Evolutionary conservation across 2,888 invertebrate genomes (phyloP), one percentile per base, ranked within the genome.

Genomic region (Cataglyphis livida): DNA sequence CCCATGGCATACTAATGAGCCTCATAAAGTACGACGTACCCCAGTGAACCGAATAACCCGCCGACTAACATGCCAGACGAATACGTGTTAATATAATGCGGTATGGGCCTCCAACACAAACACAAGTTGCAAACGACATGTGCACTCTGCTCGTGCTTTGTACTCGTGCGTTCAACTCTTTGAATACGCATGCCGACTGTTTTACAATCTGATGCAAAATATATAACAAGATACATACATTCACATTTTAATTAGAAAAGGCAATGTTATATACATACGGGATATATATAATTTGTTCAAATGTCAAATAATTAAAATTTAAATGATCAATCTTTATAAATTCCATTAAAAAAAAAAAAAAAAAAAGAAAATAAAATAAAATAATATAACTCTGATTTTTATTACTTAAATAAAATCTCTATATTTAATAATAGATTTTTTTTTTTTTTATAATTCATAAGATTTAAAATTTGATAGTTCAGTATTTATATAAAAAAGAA

Each of bases 1-100:
- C 91, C 89, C 92, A 91, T 90, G 89, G 83, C 78, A 89, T 91
- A 91, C 89, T 92, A 91, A 92, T 90, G 90, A 92, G 89, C 25
- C 86, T 81, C 84, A 81, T 87, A 85, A 88, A 87, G 71, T 76
- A 79, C 82, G 65, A 65, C 71, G 84, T 85, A 87, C 83, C 82
- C 88, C 83, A 82, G 74, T 89, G 88, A 89, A 89, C 88, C 59
- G 85, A 84, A 88, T 89, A 87, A 84, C 81, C 64, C 74, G 82
- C 84, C 64, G 87, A 79, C 85, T 41, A 61, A 71, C 15, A 51
- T 64, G 38, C 25, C 70, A 48, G 18, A 64, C 25, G 61, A 48
- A 51, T 59, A 62, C 28, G 73, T 51, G 48, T n/a, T 51, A n/a
- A 25, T 51, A 51, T 51, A 51, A 51, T 51, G 59, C 41, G 64